Conservation (phyloP, 1,140 invertebrate genomes). For the Lepidostoma basale region DNA sequence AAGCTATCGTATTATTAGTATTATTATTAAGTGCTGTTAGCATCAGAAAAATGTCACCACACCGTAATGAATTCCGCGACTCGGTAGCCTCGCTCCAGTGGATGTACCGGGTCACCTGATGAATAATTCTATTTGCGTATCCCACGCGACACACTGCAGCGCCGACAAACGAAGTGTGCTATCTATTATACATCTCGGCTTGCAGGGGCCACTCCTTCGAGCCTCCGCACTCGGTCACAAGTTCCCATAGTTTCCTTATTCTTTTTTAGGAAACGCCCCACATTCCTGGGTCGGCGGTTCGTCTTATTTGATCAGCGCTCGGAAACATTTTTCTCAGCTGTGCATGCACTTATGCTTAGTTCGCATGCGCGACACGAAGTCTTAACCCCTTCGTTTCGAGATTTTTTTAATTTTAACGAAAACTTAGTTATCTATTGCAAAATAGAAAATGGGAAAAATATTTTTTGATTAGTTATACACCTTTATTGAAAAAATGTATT, state of each 20-base stretch:
- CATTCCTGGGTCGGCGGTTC: neutral
- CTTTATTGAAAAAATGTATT: too few relatives aligned
- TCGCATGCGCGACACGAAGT: neutral
- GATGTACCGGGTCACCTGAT: neutral
- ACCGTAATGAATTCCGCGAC: neutral
- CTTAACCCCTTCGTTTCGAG: constrained; percentile 3
- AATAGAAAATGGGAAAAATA: too few relatives aligned
- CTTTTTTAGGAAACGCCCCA: neutral
- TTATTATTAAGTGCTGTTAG: too few relatives aligned
- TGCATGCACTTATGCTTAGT: neutral
- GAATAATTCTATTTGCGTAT: constrained; percentile 21
- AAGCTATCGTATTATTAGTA: too few relatives aligned
- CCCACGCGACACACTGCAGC: constrained; percentile 5
- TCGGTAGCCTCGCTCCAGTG: constrained; percentile 1
- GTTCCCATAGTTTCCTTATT: neutral
- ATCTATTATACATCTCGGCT: too few relatives aligned
- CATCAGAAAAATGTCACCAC: too few relatives aligned
- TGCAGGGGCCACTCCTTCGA: neutral
- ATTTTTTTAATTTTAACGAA: too few relatives aligned
- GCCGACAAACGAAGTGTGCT: too few relatives aligned
- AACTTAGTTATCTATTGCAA: too few relatives aligned
- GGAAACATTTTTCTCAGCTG: neutral
- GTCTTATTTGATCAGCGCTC: neutral
- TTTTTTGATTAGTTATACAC: too few relatives aligned
- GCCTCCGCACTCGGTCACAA: neutral